These are phyloP conservation scores for Tipula lateralis DNA, from an alignment of 2,888 invertebrate species.

Conservation along the genomic window DNA sequence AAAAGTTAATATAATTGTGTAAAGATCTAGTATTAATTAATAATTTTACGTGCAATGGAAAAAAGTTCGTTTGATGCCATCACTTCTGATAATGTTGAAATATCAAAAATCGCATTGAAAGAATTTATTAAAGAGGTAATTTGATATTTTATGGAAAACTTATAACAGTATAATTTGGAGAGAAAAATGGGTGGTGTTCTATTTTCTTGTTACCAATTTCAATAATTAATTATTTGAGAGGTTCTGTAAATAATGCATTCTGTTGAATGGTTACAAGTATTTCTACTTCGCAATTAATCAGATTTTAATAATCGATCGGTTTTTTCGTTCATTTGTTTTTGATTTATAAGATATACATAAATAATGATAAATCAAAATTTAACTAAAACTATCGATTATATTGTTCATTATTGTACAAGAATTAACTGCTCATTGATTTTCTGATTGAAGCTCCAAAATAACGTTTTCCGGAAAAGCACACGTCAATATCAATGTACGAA, in stretches of 20 bases:
- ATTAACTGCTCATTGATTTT: too few species aligned
- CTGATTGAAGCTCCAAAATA: too few species aligned
- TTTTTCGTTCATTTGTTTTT: not conserved
- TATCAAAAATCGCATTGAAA: slow-evolving; percentile 20
- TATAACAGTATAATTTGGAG: not conserved
- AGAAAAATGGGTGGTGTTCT: not conserved
- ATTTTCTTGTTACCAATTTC: not conserved
- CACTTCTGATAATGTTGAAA: not conserved
- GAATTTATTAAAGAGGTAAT: slow-evolving; percentile 28
- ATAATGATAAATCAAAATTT: too few species aligned
- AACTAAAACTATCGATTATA: too few species aligned
- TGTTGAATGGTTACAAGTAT: not conserved
- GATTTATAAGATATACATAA: too few species aligned
- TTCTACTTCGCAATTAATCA: not conserved
- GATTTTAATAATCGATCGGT: not conserved
- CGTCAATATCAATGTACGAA: too few species aligned
- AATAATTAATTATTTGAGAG: not conserved
- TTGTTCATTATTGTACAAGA: too few species aligned
- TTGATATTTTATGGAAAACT: not conserved
- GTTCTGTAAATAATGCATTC: not conserved
- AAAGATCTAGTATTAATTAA: not conserved
- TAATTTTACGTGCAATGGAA: not conserved
- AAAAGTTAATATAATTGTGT: not conserved
- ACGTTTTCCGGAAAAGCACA: too few species aligned
- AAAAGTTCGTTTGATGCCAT: not conserved